Conservation (phyloP, 1,140 invertebrate genomes). For the Drosophila nasuta region DNA sequence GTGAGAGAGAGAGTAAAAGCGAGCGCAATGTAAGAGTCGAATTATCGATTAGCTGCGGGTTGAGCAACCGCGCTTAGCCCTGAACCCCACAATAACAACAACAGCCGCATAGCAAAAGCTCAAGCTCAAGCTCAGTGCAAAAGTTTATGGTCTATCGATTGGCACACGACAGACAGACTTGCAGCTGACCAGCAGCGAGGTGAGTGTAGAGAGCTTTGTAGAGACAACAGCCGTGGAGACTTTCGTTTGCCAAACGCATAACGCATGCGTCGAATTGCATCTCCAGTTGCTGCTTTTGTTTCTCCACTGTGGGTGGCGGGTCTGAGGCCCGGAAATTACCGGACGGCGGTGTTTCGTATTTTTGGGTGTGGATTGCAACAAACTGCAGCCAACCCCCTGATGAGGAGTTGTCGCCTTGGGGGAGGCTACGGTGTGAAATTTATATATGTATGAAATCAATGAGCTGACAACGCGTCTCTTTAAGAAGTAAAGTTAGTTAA, state of each 20-base stretch:
- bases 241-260: background rate
- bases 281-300: constrained; percentile 13
- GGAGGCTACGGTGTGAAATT: constrained; percentile 39
- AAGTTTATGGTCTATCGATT: constrained; percentile 65
- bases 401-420: constrained; percentile 14
- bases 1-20: constrained; percentile 18
- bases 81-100: constrained; percentile 47
- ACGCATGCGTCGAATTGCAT: constrained; percentile 58
- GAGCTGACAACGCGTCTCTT: constrained; percentile 32
- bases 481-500: constrained; percentile 6
- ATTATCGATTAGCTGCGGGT: constrained; percentile 61
- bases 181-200: constrained; percentile 63
- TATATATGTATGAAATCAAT: constrained; percentile 67
- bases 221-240: background rate
- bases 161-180: constrained; percentile 8
- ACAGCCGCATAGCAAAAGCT: constrained; percentile 34
- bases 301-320: constrained; percentile 14
- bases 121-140: constrained; percentile 53
- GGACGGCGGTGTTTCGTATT: constrained; percentile 38
- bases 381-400: constrained; percentile 45
- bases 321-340: constrained; percentile 60
- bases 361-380: constrained; percentile 62
- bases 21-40: background rate
- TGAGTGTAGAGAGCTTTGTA: constrained; percentile 34
- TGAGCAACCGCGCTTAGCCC: constrained; percentile 77